A percentile compares a stretch with the other conserved stretches of the same genome.
Conservation (phyloP, 2,113 vertebrate species). For the Polyodon spathula region DNA sequence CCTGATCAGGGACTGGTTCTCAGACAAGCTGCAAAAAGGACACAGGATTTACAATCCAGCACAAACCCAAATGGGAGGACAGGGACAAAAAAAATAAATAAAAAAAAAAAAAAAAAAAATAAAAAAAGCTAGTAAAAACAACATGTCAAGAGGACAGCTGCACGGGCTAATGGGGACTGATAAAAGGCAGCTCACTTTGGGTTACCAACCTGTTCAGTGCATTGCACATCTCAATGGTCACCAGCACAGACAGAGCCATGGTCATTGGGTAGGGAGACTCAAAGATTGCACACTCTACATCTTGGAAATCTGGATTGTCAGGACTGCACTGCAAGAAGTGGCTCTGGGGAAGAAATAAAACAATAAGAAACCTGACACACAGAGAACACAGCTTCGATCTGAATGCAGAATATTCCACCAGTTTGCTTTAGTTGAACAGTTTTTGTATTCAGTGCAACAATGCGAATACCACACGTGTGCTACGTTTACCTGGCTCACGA, state of each 20-base stretch:
- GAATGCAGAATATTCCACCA: background rate
- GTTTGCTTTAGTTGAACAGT: background rate
- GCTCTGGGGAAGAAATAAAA: conserved; percentile 53
- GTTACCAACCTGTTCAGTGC: conserved; percentile 86
- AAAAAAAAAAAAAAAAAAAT: too few species aligned
- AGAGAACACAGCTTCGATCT: background rate
- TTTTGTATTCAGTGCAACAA: background rate
- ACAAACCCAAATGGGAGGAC: background rate
- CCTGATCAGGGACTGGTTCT: conserved; percentile 91
- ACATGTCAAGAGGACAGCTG: too few species aligned
- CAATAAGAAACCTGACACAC: background rate
- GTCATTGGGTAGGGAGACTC: conserved; percentile 98
- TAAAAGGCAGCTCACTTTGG: background rate
- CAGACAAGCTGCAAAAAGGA: conserved; percentile 71
- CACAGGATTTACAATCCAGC: background rate
- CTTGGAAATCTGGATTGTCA: conserved; percentile 84
- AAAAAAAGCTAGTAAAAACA: too few species aligned
- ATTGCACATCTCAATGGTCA: conserved; percentile 98
- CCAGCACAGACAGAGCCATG: conserved; percentile 95
- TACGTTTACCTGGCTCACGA: too few species aligned
- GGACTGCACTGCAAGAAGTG: conserved; percentile 91
- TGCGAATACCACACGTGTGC: too few species aligned
- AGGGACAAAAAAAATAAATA: background rate
- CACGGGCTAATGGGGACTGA: too few species aligned
- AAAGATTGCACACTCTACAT: conserved; percentile 82